Evolutionary conservation across 2,113 vertebrate species (phyloP).

Genomic region (Sorex araneus): DNA sequence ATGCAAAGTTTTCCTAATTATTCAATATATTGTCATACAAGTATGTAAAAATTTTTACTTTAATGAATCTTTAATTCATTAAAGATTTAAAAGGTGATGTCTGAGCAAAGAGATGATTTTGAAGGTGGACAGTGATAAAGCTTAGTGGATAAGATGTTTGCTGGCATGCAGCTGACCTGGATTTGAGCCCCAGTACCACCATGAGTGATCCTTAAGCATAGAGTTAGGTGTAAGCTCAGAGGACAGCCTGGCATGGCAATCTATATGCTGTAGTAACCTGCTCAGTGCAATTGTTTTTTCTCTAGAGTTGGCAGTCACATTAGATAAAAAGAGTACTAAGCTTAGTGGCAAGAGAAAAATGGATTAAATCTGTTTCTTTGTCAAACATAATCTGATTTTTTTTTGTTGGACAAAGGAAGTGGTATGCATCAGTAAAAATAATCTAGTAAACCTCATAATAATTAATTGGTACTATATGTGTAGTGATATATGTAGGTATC

Average conservation of each 20-base stretch:
- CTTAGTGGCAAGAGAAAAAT: neutral
- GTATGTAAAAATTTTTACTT: neutral
- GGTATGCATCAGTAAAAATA: neutral
- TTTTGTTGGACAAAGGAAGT: neutral
- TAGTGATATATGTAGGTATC: neutral
- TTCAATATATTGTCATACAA: neutral
- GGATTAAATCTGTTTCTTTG: accelerated
- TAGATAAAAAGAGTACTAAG: neutral
- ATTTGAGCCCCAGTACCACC: too few species aligned
- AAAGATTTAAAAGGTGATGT: neutral
- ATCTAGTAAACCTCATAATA: neutral
- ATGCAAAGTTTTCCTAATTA: neutral
- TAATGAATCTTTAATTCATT: too few species aligned
- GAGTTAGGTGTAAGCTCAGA: too few species aligned
- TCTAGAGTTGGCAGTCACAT: neutral
- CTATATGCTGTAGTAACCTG: neutral
- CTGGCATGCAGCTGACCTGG: too few species aligned
- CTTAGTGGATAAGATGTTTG: too few species aligned
- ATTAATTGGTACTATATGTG: neutral
- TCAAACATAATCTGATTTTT: constrained; percentile 4
- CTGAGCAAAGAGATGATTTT: neutral
- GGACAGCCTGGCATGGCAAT: too few species aligned
- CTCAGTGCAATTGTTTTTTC: too few species aligned
- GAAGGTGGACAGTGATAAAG: too few species aligned
- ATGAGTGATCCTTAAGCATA: too few species aligned